phyloP scores from a whole-genome alignment of 2,888 invertebrate species.

The Nezara viridula region DNA sequence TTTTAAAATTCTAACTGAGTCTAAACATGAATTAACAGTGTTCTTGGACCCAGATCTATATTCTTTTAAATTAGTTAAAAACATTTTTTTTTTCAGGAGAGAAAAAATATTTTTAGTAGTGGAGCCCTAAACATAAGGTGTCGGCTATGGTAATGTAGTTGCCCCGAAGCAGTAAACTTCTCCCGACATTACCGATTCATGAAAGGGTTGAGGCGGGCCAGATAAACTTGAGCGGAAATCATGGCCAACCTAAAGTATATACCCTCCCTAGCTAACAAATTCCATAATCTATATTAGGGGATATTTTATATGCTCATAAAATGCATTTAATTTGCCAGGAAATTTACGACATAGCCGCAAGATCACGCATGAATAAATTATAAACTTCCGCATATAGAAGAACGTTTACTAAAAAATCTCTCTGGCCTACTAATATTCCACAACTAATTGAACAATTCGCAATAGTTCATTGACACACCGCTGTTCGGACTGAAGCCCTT shows the following conservation, averaged over 20 bases:
- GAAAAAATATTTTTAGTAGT: background rate
- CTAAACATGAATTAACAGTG: no score
- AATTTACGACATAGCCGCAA: background rate
- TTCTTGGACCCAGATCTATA: no score
- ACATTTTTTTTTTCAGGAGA: background rate
- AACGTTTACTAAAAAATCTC: background rate
- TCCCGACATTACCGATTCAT: slow-evolving; percentile 14
- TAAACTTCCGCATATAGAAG: background rate
- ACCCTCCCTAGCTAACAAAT: background rate
- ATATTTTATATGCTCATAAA: background rate
- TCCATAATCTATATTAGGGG: slow-evolving; percentile 5
- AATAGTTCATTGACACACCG: background rate
- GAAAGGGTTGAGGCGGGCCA: background rate
- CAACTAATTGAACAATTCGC: background rate
- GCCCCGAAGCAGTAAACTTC: background rate
- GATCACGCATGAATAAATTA: slow-evolving; percentile 26
- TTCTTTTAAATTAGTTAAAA: background rate
- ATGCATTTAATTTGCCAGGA: background rate
- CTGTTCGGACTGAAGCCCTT: no score
- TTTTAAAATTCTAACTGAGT: no score
- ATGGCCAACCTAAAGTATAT: background rate
- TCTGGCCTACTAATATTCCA: background rate
- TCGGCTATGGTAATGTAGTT: background rate
- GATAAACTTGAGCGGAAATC: slow-evolving; percentile 30
- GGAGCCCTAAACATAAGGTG: background rate